Evolutionary conservation across 1,140 invertebrate species (phyloP).

Genomic region (Hylaeus anthracinus): DNA sequence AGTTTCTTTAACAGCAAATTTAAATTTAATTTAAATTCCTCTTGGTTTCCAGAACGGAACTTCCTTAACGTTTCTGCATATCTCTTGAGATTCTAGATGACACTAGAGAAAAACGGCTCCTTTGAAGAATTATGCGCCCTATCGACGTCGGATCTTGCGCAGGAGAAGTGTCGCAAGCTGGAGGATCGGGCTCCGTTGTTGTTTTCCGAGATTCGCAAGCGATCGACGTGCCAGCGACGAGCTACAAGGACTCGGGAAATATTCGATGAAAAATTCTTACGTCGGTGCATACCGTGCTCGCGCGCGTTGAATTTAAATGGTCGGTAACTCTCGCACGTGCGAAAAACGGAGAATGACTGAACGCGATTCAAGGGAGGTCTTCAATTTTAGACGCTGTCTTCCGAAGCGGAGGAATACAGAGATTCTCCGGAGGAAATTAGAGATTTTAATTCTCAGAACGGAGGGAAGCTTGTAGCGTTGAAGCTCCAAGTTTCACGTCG

Average conservation of each 20-base stretch:
- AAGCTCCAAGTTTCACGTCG: no score
- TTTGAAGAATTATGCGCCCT: neutral
- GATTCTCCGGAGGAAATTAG: neutral
- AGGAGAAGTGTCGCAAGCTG: neutral
- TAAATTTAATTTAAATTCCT: no score
- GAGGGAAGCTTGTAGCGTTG: neutral
- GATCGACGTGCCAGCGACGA: no score
- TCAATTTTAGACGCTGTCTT: no score
- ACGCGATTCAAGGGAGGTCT: neutral
- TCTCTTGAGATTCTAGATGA: neutral
- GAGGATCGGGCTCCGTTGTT: neutral
- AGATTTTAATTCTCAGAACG: neutral
- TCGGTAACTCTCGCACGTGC: neutral
- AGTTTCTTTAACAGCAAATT: no score
- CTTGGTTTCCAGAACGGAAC: no score
- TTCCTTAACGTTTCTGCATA: no score
- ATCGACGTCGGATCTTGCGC: neutral
- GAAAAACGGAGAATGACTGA: slow-evolving; percentile 1
- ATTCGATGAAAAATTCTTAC: slow-evolving; percentile 8
- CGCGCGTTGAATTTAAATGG: slow-evolving; percentile 3
- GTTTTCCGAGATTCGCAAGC: neutral
- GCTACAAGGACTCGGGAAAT: neutral
- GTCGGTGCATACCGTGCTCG: neutral
- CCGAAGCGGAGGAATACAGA: neutral
- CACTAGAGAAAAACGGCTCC: neutral